phyloP scores from a whole-genome alignment of 1,140 invertebrate genomes.

The Aporrectodea caliginosa region DNA sequence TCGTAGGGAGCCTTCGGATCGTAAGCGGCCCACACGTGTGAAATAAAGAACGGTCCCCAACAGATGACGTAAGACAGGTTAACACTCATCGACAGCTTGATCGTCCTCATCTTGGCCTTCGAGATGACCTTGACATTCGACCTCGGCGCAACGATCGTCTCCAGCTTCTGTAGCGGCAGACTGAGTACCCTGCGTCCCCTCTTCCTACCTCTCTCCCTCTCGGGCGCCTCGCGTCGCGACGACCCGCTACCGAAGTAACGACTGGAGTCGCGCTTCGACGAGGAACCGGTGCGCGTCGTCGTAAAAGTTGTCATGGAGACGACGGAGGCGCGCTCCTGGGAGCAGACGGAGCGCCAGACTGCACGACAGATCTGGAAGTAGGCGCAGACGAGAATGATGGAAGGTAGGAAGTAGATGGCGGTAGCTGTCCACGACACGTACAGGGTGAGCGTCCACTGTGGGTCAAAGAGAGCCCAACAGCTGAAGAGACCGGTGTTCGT shows the following conservation, averaged over 20 bases:
- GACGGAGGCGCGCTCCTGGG: slow-evolving; percentile 13
- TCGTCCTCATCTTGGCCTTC: slow-evolving; percentile 65
- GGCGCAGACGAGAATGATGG: slow-evolving; percentile 35
- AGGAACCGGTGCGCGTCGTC: background rate
- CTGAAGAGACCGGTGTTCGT: slow-evolving; percentile 53
- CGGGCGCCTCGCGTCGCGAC: background rate
- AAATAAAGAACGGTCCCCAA: slow-evolving; percentile 65
- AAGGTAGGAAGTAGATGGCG: slow-evolving; percentile 37
- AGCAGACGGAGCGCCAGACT: slow-evolving; percentile 51
- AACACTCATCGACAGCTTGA: slow-evolving; percentile 70
- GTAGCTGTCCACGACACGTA: slow-evolving; percentile 64
- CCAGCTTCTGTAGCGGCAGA: background rate
- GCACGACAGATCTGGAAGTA: slow-evolving; percentile 63
- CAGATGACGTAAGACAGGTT: slow-evolving; percentile 67
- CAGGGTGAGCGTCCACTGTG: slow-evolving; percentile 60
- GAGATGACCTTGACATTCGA: slow-evolving; percentile 16
- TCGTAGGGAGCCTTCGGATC: slow-evolving; percentile 20
- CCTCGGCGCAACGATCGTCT: background rate
- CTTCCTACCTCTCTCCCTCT: background rate
- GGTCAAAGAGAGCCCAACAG: slow-evolving; percentile 65
- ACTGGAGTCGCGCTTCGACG: too few species aligned
- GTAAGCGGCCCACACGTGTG: slow-evolving; percentile 45
- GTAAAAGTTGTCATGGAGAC: background rate
- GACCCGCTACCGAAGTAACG: background rate
- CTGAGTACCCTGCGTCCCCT: background rate